Percentiles rank a stretch among this genome's conserved stretches.
Conservation (phyloP, 1,140 invertebrate species). For the Zaprionus kolodkinae region DNA sequence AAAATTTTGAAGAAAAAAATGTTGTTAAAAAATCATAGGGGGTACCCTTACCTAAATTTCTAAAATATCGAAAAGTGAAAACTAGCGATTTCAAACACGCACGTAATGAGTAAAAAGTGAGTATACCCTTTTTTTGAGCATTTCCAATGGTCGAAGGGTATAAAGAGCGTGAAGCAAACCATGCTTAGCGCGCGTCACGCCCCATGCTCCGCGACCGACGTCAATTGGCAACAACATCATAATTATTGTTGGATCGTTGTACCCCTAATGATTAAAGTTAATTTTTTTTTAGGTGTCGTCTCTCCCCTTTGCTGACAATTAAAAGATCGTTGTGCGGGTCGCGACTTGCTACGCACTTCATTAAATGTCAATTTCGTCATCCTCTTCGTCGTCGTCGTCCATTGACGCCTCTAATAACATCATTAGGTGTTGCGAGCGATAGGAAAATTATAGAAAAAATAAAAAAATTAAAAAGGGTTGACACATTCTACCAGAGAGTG, state of each 20-base stretch:
- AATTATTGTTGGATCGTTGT: slow-evolving; percentile 44
- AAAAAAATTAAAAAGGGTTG: slow-evolving; percentile 54
- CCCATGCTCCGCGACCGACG: slow-evolving; percentile 34
- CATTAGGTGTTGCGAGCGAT: slow-evolving; percentile 51
- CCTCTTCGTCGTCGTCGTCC: slow-evolving; percentile 49
- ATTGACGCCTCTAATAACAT: slow-evolving; percentile 76
- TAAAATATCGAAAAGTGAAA: no score
- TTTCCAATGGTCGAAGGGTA: no score
- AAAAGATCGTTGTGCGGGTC: slow-evolving; percentile 79
- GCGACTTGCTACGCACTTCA: slow-evolving; percentile 54
- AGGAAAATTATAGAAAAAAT: not conserved
- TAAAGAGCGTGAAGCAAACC: slow-evolving; percentile 17
- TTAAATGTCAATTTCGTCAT: slow-evolving; percentile 77
- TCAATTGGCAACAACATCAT: slow-evolving; percentile 58
- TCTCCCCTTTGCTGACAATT: slow-evolving; percentile 41
- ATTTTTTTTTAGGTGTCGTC: slow-evolving; percentile 66
- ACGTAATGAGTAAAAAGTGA: no score
- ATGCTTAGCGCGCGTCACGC: slow-evolving; percentile 50
- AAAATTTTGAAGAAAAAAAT: no score
- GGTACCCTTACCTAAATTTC: no score
- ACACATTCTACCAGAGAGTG: slow-evolving; percentile 14
- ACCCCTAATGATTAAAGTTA: slow-evolving; percentile 60
- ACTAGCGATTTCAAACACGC: no score
- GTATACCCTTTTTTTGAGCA: no score
- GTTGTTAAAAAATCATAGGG: no score